A percentile compares a stretch with the other conserved stretches of the same genome.
Conservation (phyloP, 2,888 invertebrate species). For the Aporophyla nigra region DNA sequence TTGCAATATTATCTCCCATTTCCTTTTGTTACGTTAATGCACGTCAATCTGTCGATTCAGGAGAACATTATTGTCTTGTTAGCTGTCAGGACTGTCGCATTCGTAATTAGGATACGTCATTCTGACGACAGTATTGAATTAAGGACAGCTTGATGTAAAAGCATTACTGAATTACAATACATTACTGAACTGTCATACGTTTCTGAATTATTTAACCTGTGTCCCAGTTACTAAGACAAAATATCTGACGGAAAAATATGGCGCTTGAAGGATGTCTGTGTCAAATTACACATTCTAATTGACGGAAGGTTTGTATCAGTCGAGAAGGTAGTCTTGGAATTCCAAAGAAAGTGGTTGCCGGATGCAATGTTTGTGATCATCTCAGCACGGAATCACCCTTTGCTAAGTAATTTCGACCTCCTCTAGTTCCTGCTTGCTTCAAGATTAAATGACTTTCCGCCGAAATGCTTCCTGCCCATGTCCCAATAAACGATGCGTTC, state of each 20-base stretch:
- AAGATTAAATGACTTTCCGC: neutral
- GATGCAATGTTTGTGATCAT: neutral
- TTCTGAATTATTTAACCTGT: neutral
- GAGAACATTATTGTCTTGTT: constrained; percentile 21
- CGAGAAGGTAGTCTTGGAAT: neutral
- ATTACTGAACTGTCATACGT: neutral
- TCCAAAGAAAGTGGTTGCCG: neutral
- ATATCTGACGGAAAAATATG: neutral
- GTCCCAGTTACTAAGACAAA: neutral
- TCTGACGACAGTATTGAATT: constrained; percentile 18
- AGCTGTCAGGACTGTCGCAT: neutral
- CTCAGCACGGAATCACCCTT: neutral
- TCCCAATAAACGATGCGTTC: neutral
- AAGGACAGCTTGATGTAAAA: neutral
- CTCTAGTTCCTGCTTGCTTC: neutral
- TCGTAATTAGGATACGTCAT: constrained; percentile 30
- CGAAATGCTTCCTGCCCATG: neutral
- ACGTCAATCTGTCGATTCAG: constrained; percentile 40
- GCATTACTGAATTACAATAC: constrained; percentile 11
- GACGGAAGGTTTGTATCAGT: neutral
- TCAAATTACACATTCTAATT: neutral
- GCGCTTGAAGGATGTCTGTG: no score
- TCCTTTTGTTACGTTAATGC: constrained; percentile 23
- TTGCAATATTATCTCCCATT: neutral
- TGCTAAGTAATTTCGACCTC: neutral